Conservation (phyloP, 2,888 invertebrate genomes). For the Auanema freiburgensis region DNA sequence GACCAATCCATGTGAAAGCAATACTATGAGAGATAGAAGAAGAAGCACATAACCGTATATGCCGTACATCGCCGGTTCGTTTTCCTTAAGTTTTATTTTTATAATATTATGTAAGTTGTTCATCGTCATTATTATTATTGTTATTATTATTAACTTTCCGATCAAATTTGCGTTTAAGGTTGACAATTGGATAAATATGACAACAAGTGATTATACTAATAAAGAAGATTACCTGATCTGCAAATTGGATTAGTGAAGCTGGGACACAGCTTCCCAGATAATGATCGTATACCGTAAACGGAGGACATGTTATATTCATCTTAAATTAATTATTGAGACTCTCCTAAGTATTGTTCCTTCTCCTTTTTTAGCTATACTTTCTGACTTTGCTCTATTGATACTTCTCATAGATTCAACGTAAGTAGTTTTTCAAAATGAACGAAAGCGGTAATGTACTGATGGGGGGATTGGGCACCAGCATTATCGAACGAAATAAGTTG, state of each 20-base stretch:
- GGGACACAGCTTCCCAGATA: conserved; percentile 37
- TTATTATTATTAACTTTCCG: background rate
- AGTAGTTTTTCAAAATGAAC: background rate
- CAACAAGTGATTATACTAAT: background rate
- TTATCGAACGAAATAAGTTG: too few species aligned
- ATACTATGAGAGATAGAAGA: conserved; percentile 34
- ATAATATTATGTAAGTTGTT: background rate
- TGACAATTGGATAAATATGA: background rate
- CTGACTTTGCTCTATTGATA: background rate
- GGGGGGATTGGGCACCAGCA: too few species aligned
- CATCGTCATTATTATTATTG: background rate
- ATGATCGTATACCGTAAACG: conserved; percentile 32
- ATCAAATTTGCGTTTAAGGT: background rate
- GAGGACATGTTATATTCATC: conserved; percentile 6
- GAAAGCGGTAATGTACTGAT: too few species aligned
- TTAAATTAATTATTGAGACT: too few species aligned
- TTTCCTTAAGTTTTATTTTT: conserved; percentile 37
- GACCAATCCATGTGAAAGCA: conserved; percentile 41
- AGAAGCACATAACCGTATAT: conserved; percentile 44
- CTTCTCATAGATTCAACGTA: background rate
- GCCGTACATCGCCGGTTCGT: conserved; percentile 35
- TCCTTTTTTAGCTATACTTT: conserved; percentile 5
- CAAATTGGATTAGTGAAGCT: conserved; percentile 44
- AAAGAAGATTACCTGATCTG: conserved; percentile 32
- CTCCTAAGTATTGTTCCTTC: too few species aligned